A percentile compares a stretch with the other conserved stretches of the same genome.
These are phyloP conservation scores for Pseudomugil gertrudae DNA, from an alignment of 2,797 vertebrate species.

Conservation along the genomic window DNA sequence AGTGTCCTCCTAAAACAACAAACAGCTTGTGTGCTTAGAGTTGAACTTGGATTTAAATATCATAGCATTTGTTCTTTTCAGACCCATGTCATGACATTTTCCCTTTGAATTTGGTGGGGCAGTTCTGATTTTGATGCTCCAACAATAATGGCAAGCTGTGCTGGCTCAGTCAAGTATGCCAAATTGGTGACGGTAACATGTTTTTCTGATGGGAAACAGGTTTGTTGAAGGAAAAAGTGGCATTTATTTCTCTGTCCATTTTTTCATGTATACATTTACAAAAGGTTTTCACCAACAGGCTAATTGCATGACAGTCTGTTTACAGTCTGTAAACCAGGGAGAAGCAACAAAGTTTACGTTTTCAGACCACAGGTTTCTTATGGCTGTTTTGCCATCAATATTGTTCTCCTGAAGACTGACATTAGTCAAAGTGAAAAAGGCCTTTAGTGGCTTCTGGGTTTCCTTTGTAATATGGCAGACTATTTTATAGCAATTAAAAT, in stretches of 20 bases:
- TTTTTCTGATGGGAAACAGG: not conserved
- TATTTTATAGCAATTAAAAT: not conserved
- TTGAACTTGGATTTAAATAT: not conserved
- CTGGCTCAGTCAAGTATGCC: not conserved
- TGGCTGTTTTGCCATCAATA: not conserved
- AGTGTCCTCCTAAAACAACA: not conserved
- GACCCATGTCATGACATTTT: not conserved
- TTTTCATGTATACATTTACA: not conserved
- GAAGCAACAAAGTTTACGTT: not conserved
- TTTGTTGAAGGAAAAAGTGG: not conserved
- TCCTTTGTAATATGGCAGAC: not conserved
- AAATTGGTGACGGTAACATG: not conserved
- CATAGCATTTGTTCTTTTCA: not conserved
- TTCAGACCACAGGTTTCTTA: not conserved
- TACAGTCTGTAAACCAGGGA: not conserved
- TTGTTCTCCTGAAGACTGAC: not conserved
- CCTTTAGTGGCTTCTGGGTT: not conserved
- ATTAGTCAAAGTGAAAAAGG: not conserved
- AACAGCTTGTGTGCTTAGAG: not conserved
- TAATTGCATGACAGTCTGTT: not conserved
- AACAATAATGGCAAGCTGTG: not conserved
- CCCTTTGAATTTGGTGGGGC: not conserved
- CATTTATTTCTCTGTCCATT: not conserved
- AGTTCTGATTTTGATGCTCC: not conserved
- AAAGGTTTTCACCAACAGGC: not conserved